Base-by-base conservation (phyloP, 2,113 vertebrate species). In the Donacobius atricapilla region DNA sequence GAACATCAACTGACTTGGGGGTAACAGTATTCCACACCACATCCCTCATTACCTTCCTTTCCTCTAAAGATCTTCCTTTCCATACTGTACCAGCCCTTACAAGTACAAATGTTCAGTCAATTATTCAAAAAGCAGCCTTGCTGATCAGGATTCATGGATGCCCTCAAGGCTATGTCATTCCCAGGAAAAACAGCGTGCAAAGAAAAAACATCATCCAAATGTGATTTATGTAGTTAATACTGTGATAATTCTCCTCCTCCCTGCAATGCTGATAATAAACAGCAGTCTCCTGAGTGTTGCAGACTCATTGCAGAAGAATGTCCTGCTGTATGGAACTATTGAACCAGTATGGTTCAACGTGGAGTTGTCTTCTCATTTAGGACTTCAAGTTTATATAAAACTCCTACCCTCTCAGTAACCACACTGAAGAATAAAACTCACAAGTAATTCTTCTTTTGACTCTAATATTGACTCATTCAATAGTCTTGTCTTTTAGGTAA, bases 231-330 rank as follows among this genome's bases (percentile, higher is more conserved):
- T 51, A 71, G 45, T 79, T 79, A 21, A 5, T 82, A 85, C 39
- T 73, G 42, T 35, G 35, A 33, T 15, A 93, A 86, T 93, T 92
- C 57, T 84, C 87, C 58, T 70, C 72, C 47, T 70, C 90, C 56
- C 58, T 92, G 75, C 79, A 90, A 86, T 70, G 90, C 94, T 88
- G 90, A 88, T 73, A 80, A 63, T 45, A 60, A 94, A 77, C 82
- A 90, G 66, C 90, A 86, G 87, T 73, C 78, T 96, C 95, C 95
- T 88, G 94, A 95, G 93, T 70, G 90, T 4, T 91, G 75, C 70
- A 94, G 90, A 65, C 71, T 94, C 87, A 40, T 18, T 90, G 92
- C 84, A 83, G 66, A 83, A 78, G 75, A 72, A 83, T 28, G 53
- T 82, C 84, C 87, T 91, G 65, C 89, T 85, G 10, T 65, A 58